Evolutionary conservation across 1,140 invertebrate species (phyloP).

Genomic region (Atta texana): DNA sequence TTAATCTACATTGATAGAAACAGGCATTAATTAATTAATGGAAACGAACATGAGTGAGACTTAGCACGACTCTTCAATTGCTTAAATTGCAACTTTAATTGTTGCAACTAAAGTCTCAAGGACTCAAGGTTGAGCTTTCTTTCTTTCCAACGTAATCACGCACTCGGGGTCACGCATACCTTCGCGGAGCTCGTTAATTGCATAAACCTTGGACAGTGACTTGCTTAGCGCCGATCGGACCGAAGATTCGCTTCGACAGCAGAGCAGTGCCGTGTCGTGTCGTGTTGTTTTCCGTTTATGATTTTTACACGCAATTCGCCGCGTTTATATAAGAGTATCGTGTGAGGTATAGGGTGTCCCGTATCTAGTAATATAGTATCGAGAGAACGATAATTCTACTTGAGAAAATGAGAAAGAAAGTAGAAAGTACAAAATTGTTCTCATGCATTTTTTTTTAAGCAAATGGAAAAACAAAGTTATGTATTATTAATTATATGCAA

Average conservation of each 20-base stretch:
- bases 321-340: slow-evolving; percentile 9
- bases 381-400: neutral
- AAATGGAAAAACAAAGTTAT: neutral
- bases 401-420: slow-evolving; percentile 1
- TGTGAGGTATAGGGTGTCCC: no score
- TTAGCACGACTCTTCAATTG: neutral
- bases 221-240: neutral
- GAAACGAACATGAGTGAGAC: neutral
- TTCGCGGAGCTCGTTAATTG: slow-evolving; percentile 16
- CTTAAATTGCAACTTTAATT: no score
- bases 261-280: neutral
- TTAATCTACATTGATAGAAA: no score
- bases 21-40: no score
- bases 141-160: slow-evolving; percentile 2
- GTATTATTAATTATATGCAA: neutral
- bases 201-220: slow-evolving; percentile 20
- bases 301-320: slow-evolving; percentile 13
- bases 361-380: neutral
- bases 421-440: neutral
- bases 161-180: neutral
- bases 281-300: neutral
- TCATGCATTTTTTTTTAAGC: neutral
- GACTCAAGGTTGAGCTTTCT: slow-evolving; percentile 33
- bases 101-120: neutral
- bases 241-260: neutral